Evolutionary conservation across 2,888 invertebrate species (phyloP).

Genomic region (Xestia sexstrigata): DNA sequence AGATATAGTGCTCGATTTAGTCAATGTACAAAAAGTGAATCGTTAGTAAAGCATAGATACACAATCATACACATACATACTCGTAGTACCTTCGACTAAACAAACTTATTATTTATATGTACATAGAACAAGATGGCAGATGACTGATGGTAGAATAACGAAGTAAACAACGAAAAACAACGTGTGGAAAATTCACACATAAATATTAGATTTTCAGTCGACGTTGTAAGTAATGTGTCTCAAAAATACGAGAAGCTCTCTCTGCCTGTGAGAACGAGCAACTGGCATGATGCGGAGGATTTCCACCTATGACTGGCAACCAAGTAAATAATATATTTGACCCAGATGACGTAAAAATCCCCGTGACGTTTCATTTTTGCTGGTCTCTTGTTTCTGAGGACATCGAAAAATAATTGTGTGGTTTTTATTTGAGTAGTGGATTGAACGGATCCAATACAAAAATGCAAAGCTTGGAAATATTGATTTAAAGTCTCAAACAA

Average conservation of each 20-base stretch:
- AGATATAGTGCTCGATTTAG: not conserved
- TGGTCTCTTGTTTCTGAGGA: constrained; percentile 8
- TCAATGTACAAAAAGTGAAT: not conserved
- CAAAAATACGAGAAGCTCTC: constrained; percentile 35
- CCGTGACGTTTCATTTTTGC: constrained; percentile 35
- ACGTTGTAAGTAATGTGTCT: constrained; percentile 35
- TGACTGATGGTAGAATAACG: too few relatives aligned
- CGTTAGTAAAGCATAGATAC: not conserved
- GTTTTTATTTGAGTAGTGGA: not conserved
- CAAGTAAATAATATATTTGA: constrained; percentile 54
- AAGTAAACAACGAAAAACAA: constrained; percentile 36
- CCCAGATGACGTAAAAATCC: constrained; percentile 44
- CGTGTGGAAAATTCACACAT: constrained; percentile 40
- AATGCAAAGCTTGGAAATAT: not conserved
- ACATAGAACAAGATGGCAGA: not conserved
- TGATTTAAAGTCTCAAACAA: not conserved
- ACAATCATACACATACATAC: not conserved
- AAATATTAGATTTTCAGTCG: constrained; percentile 52
- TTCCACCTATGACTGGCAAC: constrained; percentile 43
- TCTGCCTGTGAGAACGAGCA: constrained; percentile 27
- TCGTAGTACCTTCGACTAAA: not conserved
- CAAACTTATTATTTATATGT: not conserved
- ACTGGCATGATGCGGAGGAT: constrained; percentile 48
- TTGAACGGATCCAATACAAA: not conserved
- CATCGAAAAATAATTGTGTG: not conserved